Base-by-base conservation (phyloP, 2,113 vertebrate genomes). In the Ploceus nigricollis region DNA sequence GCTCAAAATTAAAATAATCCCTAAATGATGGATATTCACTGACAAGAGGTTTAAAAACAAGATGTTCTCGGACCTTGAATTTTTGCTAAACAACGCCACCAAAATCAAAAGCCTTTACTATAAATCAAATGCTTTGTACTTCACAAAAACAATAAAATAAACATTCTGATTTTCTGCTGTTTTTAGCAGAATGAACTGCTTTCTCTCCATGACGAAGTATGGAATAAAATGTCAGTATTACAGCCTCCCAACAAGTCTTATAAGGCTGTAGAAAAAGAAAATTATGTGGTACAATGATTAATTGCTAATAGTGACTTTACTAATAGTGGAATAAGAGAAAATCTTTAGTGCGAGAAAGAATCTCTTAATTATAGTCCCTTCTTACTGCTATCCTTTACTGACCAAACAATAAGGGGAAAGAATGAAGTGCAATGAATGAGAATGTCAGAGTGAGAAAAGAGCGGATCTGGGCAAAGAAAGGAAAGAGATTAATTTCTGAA, bases 111-210 rank as follows among this genome's bases (percentile, higher is more conserved):
- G 20, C 37, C 28, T 76, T 18, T 28, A 37, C 15, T 69, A 42
- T 35, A 88, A 92, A 86, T 73, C 18, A 73, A 79, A 57, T 66
- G 11, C 33, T 85, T 76, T 77, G 21, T 93, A 0, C 3, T 93
- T 86, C 85, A 87, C 13, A 54, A 82, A 73, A 94, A 13, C 47
- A 68, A 87, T 58, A 94, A 92, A 92, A 82, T 66, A 87, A 93
- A 10, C 25, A 64, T 69, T 93, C 31, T 80, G 15, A 42, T 93
- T 94, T 83, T 92, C 35, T 83, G 15, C 5, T 88, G 17, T 72
- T 91, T 94, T 90, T 79, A 72, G 35, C 20, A 76, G 61, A 85
- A 53, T 20, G 48, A 84, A 11, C 19, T 77, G 4, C 33, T 89
- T 84, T 94, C 15, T 57, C 27, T 80, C 22, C 1, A 1, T 70